Conservation (phyloP, 2,888 invertebrate genomes). For the Thereva unica region DNA sequence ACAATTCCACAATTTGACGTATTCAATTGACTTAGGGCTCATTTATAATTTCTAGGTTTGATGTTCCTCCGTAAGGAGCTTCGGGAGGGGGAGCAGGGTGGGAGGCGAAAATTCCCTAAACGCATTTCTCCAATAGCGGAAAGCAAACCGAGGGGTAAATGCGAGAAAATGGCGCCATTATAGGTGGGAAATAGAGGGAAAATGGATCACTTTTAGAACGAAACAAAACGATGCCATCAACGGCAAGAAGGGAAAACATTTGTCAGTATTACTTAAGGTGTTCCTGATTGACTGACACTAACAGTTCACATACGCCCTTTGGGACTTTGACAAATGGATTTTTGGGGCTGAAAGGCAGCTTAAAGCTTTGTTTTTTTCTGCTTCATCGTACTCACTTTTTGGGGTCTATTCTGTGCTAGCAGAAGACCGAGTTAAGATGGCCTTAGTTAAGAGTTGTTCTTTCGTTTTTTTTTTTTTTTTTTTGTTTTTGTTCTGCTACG, state of each 20-base stretch:
- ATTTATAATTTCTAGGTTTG: constrained; percentile 18
- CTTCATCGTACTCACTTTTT: constrained; percentile 28
- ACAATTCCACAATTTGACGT: constrained; percentile 12
- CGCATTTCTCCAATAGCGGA: background rate
- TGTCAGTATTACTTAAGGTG: constrained; percentile 41
- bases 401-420: background rate
- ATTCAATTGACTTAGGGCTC: constrained; percentile 8
- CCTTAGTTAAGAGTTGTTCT: background rate
- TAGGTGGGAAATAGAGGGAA: constrained; percentile 32
- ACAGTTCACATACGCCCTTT: constrained; percentile 33
- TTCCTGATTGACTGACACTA: constrained; percentile 40
- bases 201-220: constrained; percentile 31
- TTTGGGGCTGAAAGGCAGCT: constrained; percentile 34
- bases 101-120: background rate
- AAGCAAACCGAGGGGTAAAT: constrained; percentile 4
- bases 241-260: constrained; percentile 38
- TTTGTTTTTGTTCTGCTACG: background rate
- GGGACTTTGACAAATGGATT: constrained; percentile 38
- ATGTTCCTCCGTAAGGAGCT: background rate
- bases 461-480: background rate
- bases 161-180: constrained; percentile 25
- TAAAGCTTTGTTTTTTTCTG: constrained; percentile 30
- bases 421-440: background rate
- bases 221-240: constrained; percentile 39
- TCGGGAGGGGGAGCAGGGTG: background rate